phyloP scores from a whole-genome alignment of 2,888 invertebrate genomes.

The Harpalus rubripes region DNA sequence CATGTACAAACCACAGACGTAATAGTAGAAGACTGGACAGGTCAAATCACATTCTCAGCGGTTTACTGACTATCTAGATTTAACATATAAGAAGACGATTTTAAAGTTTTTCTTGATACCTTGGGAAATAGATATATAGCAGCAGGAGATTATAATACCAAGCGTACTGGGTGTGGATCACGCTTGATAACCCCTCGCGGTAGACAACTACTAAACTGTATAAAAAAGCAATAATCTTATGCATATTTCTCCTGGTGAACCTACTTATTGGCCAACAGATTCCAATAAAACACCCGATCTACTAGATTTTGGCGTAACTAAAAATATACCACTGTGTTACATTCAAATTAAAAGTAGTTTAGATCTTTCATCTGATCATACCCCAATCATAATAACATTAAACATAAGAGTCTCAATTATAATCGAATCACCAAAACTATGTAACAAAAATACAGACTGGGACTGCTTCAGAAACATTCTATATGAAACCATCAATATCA shows the following conservation, averaged over 20 bases:
- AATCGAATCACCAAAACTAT: neutral
- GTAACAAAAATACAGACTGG: slow-evolving; percentile 1
- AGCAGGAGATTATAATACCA: too few relatives aligned
- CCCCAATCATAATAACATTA: neutral
- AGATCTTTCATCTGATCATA: neutral
- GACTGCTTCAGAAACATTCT: slow-evolving; percentile 8
- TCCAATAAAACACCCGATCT: neutral
- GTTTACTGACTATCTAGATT: too few relatives aligned
- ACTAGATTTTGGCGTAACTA: neutral
- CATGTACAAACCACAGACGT: too few relatives aligned
- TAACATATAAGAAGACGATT: too few relatives aligned
- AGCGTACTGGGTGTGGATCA: too few relatives aligned
- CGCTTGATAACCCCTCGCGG: neutral
- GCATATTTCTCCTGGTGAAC: neutral
- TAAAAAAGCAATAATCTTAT: slow-evolving; percentile 1
- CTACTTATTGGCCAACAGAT: slow-evolving; percentile 7
- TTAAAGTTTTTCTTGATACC: too few relatives aligned
- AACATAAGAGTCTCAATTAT: neutral
- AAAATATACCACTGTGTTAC: neutral
- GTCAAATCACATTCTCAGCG: too few relatives aligned
- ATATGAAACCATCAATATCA: neutral
- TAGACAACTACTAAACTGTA: neutral
- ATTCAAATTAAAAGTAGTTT: neutral
- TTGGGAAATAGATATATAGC: too few relatives aligned
- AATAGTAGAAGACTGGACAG: too few relatives aligned